phyloP scores from a whole-genome alignment of 2,113 vertebrate species.

The Antennarius striatus region DNA sequence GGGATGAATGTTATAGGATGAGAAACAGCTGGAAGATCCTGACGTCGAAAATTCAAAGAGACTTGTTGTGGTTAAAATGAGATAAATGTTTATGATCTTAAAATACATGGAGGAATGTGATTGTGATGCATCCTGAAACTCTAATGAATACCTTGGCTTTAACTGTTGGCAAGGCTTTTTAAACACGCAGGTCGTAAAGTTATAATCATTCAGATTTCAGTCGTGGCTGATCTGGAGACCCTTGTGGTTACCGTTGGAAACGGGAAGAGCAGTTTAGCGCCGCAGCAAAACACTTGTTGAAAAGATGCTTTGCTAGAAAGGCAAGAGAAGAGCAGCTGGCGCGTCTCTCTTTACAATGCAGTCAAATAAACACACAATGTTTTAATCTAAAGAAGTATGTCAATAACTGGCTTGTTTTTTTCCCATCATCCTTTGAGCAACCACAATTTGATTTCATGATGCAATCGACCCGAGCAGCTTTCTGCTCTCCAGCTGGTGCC shows the following conservation, averaged over 20 bases:
- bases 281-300: too few species aligned
- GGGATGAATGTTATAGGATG: conserved; percentile 2
- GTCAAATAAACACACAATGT: conserved; percentile 2
- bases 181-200: background rate
- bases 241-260: background rate
- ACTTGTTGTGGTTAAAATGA: too few species aligned
- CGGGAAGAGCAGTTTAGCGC: too few species aligned
- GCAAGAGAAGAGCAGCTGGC: background rate
- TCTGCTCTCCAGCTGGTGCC: too few species aligned
- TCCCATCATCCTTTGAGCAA: too few species aligned
- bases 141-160: background rate
- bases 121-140: background rate
- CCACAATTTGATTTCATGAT: too few species aligned
- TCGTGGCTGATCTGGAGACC: background rate
- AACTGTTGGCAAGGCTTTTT: background rate
- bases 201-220: background rate
- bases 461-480: too few species aligned
- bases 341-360: background rate
- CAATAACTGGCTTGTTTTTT: too few species aligned
- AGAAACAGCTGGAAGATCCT: background rate
- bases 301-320: too few species aligned
- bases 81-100: background rate
- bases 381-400: background rate
- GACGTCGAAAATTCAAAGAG: too few species aligned
- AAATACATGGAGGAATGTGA: conserved; percentile 8